phyloP scores from a whole-genome alignment of 2,888 invertebrate genomes.

The Argyresthia goedartella region DNA sequence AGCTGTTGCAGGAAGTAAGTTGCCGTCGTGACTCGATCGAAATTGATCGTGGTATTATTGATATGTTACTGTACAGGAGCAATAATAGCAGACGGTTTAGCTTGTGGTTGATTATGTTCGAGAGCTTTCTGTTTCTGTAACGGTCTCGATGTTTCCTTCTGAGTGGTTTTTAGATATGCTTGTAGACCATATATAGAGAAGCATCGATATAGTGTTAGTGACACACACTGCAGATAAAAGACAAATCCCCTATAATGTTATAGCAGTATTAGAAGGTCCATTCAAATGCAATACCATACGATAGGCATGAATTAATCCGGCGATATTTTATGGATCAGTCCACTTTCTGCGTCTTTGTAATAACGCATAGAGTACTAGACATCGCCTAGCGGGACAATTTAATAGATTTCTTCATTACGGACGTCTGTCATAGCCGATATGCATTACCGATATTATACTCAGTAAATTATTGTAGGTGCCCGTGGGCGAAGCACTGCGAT shows the following conservation, averaged over 20 bases:
- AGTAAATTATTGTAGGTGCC: constrained; percentile 16
- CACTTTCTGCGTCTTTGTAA: constrained; percentile 4
- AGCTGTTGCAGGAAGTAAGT: constrained; percentile 21
- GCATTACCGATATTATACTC: constrained; percentile 24
- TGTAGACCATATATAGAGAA: no score
- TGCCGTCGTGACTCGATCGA: constrained; percentile 16
- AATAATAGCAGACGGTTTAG: no score
- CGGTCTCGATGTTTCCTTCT: no score
- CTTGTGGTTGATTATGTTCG: no score
- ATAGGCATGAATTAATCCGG: background rate
- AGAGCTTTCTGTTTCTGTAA: no score
- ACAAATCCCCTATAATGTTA: no score
- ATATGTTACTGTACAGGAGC: background rate
- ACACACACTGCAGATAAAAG: no score
- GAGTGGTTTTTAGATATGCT: no score
- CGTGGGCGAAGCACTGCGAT: constrained; percentile 7
- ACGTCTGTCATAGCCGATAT: constrained; percentile 16
- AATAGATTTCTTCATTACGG: constrained; percentile 31
- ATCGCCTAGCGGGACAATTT: constrained; percentile 13
- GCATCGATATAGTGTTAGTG: no score
- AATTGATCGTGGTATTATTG: constrained; percentile 16
- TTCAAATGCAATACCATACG: no score
- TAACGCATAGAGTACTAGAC: background rate
- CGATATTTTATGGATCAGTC: constrained; percentile 3
- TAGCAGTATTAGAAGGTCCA: no score